Evolutionary conservation across 2,797 vertebrate genomes (phyloP).

Genomic region (Perdix hodgsoniae): DNA sequence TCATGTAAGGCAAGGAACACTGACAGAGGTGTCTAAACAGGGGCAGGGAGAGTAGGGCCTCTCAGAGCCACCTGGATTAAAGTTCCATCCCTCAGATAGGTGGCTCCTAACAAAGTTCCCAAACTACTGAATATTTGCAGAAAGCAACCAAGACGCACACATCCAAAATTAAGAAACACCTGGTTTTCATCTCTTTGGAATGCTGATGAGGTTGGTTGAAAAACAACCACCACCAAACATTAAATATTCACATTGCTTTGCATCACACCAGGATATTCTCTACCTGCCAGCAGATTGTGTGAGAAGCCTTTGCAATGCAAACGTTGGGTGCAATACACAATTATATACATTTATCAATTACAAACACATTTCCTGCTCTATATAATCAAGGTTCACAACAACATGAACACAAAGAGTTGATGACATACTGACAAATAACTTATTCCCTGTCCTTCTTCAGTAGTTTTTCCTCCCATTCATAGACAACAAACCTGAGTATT

Average conservation of each 20-base stretch:
- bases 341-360: neutral
- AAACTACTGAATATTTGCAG: neutral
- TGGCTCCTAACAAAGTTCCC: conserved; percentile 12
- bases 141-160: neutral
- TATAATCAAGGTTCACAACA: neutral
- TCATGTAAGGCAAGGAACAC: neutral
- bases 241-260: neutral
- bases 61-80: neutral
- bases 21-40: neutral
- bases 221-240: neutral
- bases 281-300: neutral
- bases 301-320: neutral
- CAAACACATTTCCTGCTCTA: neutral
- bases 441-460: neutral
- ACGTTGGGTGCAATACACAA: neutral
- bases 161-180: neutral
- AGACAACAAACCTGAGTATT: neutral
- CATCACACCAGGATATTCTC: neutral
- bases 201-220: neutral
- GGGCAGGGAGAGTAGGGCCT: neutral
- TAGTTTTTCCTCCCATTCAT: neutral
- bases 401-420: neutral
- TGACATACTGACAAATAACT: neutral
- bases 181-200: neutral
- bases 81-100: neutral